Conservation (phyloP, 2,888 invertebrate species). For the Eupsilia transversa region DNA sequence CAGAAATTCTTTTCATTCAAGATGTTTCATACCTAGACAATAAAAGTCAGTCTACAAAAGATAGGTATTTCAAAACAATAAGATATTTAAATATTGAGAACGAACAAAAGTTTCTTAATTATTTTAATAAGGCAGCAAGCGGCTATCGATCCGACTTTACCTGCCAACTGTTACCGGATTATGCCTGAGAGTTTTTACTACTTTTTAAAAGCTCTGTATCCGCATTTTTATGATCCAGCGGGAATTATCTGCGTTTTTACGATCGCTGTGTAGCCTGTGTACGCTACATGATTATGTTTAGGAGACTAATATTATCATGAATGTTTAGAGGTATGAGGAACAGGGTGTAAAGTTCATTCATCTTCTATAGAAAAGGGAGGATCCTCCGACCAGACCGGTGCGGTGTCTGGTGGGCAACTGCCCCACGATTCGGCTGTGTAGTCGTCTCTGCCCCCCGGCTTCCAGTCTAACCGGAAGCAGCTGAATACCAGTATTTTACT, state of each 20-base stretch:
- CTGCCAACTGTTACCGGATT: conserved; percentile 85
- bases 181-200: conserved; percentile 84
- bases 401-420: no score
- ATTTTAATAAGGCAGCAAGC: conserved; percentile 74
- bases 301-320: conserved; percentile 55
- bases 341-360: no score
- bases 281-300: conserved; percentile 67
- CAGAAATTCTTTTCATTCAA: conserved; percentile 19
- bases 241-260: conserved; percentile 76
- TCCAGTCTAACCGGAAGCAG: no score
- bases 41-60: conserved; percentile 28
- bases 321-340: no score
- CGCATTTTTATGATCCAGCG: conserved; percentile 74
- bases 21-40: conserved; percentile 12
- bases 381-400: no score
- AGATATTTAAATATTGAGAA: conserved; percentile 67
- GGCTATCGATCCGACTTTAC: conserved; percentile 78
- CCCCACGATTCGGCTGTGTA: no score
- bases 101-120: conserved; percentile 75
- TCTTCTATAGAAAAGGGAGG: no score
- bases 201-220: conserved; percentile 84
- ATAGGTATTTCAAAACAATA: conserved; percentile 55
- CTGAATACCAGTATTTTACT: no score
- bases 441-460: no score
- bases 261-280: conserved; percentile 68